phyloP scores from a whole-genome alignment of 37 sponge, comb jelly and placozoan species.

The Hexactinellida sp. region DNA sequence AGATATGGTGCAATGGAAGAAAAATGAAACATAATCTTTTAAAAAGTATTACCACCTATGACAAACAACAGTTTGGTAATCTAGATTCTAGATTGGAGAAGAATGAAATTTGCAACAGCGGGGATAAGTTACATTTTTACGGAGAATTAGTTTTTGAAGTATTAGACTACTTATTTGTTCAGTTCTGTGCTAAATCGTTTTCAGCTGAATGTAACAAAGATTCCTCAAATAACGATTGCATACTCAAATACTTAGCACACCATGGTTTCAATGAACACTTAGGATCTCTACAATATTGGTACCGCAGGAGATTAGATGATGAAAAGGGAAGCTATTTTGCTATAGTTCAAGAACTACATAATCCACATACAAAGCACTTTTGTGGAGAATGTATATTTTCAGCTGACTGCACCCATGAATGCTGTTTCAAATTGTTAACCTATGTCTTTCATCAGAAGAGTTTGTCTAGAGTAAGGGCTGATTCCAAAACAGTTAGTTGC shows the following conservation, averaged over 20 bases:
- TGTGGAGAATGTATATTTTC: background rate
- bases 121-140: background rate
- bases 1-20: background rate
- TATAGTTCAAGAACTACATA: background rate
- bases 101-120: background rate
- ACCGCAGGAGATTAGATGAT: no score
- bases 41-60: background rate
- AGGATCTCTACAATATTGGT: background rate
- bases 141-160: background rate
- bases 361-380: background rate
- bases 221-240: background rate
- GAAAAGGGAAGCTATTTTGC: background rate
- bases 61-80: background rate
- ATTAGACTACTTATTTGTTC: background rate
- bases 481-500: background rate
- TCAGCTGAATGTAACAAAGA: no score
- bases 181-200: background rate
- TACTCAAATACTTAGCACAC: background rate
- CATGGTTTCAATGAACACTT: background rate
- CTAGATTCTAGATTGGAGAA: background rate
- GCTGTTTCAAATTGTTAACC: background rate
- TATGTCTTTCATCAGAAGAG: background rate
- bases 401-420: background rate
- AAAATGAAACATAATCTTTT: background rate
- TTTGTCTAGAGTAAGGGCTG: background rate